Evolutionary conservation across 2,113 vertebrate species (phyloP).

Genomic region (Muntiacus reevesi): DNA sequence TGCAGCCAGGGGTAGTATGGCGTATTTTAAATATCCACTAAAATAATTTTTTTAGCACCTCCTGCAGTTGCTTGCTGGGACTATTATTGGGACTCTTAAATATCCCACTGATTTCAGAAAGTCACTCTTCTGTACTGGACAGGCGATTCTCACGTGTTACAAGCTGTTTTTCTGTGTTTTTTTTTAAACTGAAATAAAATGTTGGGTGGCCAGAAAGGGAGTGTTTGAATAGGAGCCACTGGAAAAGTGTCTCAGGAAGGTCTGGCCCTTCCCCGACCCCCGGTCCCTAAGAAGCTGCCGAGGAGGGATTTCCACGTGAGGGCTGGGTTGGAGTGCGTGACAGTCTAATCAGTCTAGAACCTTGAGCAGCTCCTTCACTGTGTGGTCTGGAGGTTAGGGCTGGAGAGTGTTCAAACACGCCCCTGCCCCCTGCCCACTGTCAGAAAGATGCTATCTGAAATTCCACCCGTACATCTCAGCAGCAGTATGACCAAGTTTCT

Average conservation of each 20-base stretch:
- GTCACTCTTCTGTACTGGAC: background rate
- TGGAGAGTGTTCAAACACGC: background rate
- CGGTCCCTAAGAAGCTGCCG: background rate
- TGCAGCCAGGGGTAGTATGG: no score
- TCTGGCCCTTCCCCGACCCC: background rate
- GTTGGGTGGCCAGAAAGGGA: background rate
- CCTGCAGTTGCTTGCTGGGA: background rate
- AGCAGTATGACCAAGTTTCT: background rate
- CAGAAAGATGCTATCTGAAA: background rate
- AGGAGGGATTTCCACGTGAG: background rate
- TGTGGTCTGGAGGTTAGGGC: background rate
- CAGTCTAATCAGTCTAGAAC: background rate
- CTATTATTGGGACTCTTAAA: background rate
- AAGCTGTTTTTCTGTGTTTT: background rate
- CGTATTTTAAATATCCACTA: background rate
- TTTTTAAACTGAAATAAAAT: background rate
- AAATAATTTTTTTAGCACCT: background rate
- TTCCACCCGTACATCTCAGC: background rate
- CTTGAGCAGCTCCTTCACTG: background rate
- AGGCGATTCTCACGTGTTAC: background rate
- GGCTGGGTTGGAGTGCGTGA: background rate
- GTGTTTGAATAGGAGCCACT: background rate
- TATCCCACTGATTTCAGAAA: background rate
- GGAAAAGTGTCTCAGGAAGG: background rate
- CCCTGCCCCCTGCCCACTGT: background rate